phyloP scores from a whole-genome alignment of 2,797 vertebrate genomes.

The Morus bassanus region DNA sequence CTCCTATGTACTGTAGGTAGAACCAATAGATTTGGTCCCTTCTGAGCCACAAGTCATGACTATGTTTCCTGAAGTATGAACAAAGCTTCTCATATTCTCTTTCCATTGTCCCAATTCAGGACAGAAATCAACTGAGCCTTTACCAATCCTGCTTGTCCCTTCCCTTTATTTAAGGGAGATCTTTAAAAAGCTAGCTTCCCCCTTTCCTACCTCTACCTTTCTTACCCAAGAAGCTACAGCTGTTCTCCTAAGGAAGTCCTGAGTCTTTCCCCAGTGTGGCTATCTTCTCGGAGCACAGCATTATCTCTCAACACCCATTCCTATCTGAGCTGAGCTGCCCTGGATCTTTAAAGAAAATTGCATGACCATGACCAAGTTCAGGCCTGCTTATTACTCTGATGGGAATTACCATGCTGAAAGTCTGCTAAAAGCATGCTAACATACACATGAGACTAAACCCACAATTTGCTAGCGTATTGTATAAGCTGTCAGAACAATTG shows the following conservation, averaged over 20 bases:
- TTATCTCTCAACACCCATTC: neutral
- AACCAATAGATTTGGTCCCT: neutral
- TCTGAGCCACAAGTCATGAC: neutral
- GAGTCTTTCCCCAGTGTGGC: neutral
- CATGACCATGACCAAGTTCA: neutral
- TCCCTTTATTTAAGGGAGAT: neutral
- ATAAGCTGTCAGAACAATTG: neutral
- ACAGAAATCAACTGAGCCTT: neutral
- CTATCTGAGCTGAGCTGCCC: neutral
- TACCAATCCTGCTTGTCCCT: neutral
- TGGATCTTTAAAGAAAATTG: neutral
- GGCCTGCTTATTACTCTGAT: neutral
- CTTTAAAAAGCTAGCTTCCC: neutral
- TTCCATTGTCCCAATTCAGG: neutral
- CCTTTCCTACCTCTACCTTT: neutral
- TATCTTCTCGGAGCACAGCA: neutral
- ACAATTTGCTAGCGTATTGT: neutral
- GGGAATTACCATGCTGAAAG: neutral
- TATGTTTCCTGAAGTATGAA: neutral
- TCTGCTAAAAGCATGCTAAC: neutral
- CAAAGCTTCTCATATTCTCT: neutral
- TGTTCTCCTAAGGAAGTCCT: neutral
- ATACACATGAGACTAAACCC: neutral
- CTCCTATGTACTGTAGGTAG: neutral
- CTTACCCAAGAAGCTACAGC: neutral